Evolutionary conservation across 2,113 vertebrate species (phyloP), one percentile per base, ranked within the genome.

Genomic region (Oxygymnocypris stewartii): DNA sequence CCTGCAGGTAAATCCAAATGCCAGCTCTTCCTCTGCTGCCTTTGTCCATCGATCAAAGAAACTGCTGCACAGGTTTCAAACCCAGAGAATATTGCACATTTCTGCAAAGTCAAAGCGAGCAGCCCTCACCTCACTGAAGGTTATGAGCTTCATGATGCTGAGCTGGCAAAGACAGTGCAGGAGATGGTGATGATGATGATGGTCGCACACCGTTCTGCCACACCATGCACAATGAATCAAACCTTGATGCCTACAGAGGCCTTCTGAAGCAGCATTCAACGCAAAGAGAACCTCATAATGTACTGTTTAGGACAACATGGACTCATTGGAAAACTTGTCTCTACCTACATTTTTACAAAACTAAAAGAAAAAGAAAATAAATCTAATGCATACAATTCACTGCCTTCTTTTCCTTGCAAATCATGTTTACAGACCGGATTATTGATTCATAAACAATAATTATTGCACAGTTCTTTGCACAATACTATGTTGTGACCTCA

Each of bases 71-170:
- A 81, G 79, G 87, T 81, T 88, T 93, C 86, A 90, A 87, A 71
- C 20, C 5, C 91, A 87, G 84, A 88, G 87, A 91, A 71, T 65
- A 86, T 88, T 88, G 90, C 84, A 88, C 87, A 90, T 91, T 91
- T 91, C 87, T 91, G 90, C 89, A 92, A 91, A 92, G 90, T 92
- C 91, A 91, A 92, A 91, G 87, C 88, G 89, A 90, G 90, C 90
- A 81, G 87, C 86, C 76, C 84, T 87, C 44, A 88, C 84, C 84
- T 84, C 54, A 78, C 40, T 84, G 87, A 88, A 74, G 86, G 87
- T 86, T 88, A 85, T 86, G 87, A 84, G 86, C 65, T 84, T 84
- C 84, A 14, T 42, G 88, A 73, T 88, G 67, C 40, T n/a, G 88
- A 84, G 37, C 67, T 85, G 78, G 82, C 65, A 75, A 11, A 88